A percentile compares a stretch with the other conserved stretches of the same genome.
phyloP scores from a whole-genome alignment of 1,140 invertebrate species.

The Drosophila paulistorum region DNA sequence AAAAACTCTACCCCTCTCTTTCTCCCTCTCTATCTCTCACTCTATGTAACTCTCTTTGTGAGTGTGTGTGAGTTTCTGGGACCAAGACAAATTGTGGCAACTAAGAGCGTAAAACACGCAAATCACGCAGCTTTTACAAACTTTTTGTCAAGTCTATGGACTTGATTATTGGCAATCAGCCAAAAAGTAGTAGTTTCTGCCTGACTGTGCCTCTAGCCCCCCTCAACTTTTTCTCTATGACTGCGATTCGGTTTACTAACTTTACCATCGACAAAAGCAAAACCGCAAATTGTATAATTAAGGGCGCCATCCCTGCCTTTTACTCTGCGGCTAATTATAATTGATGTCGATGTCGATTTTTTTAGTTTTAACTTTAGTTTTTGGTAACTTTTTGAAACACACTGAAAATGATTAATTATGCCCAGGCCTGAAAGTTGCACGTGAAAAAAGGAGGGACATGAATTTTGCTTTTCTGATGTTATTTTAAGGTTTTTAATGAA shows the following conservation, averaged over 20 bases:
- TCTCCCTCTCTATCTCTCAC: background rate
- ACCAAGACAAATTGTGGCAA: constrained; percentile 70
- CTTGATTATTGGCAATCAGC: constrained; percentile 74
- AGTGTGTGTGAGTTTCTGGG: constrained; percentile 17
- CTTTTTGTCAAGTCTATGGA: constrained; percentile 40
- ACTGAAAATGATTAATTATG: constrained; percentile 75
- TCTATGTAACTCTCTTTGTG: background rate
- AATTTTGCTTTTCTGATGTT: constrained; percentile 58
- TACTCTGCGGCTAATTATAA: constrained; percentile 65
- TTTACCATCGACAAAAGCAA: constrained; percentile 14
- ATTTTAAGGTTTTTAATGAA: constrained; percentile 42
- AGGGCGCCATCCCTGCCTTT: constrained; percentile 24
- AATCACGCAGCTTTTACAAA: constrained; percentile 68
- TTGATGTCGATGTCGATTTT: constrained; percentile 66
- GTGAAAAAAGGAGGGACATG: constrained; percentile 55
- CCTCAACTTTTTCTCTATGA: no score
- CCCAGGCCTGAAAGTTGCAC: constrained; percentile 50
- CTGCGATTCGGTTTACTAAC: constrained; percentile 21
- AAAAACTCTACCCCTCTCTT: constrained; percentile 50
- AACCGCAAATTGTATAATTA: constrained; percentile 74
- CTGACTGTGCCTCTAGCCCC: background rate
- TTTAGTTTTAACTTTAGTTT: constrained; percentile 34
- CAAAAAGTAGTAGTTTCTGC: constrained; percentile 35
- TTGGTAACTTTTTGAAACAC: constrained; percentile 30
- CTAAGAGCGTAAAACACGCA: constrained; percentile 70